phyloP scores from a whole-genome alignment of 2,797 vertebrate species.

The Manis pentadactyla region DNA sequence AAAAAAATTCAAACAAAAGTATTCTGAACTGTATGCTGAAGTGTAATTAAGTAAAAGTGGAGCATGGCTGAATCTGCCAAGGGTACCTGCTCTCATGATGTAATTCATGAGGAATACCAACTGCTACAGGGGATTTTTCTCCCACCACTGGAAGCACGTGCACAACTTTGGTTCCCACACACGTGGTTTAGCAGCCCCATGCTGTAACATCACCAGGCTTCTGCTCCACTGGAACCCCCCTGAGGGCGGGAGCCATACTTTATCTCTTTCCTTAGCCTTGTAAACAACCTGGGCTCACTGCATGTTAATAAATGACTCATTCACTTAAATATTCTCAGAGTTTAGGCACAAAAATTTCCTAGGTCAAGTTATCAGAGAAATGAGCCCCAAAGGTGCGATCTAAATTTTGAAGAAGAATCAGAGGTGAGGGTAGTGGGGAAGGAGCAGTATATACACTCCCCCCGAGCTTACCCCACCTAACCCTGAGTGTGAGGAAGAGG shows the following conservation, averaged over 20 bases:
- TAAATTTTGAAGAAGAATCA: constrained; percentile 6
- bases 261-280: neutral
- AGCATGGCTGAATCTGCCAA: rapidly evolving
- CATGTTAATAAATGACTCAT: neutral
- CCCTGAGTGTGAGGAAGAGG: neutral
- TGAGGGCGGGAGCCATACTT: neutral
- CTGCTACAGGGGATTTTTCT: neutral
- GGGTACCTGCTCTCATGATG: rapidly evolving
- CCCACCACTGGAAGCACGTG: neutral
- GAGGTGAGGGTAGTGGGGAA: neutral
- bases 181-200: neutral
- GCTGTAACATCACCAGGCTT: neutral
- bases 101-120: neutral
- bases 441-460: neutral
- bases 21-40: neutral
- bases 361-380: neutral
- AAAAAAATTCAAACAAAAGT: constrained; percentile 13
- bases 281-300: neutral
- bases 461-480: neutral
- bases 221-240: neutral
- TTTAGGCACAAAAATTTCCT: neutral
- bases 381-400: neutral
- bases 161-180: neutral
- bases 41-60: neutral
- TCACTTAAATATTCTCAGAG: neutral